A percentile compares a stretch with the other conserved stretches of the same genome.
Conservation (phyloP, 2,113 vertebrate genomes). For the Crotalus helleri region DNA sequence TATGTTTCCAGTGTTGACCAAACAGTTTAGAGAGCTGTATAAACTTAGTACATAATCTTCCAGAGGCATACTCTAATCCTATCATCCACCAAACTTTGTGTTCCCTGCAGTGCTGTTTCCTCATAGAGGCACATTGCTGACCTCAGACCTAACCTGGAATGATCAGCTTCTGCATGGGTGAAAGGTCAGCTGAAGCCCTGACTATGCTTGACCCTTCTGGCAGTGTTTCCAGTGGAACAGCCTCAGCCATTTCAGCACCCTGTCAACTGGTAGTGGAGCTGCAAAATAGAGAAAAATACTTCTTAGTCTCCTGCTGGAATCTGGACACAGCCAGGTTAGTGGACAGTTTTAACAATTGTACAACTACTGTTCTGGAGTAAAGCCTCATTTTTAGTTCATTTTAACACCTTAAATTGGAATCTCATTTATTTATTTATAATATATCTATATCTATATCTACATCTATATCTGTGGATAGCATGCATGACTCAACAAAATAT, state of each 20-base stretch:
- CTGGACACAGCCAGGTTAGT: neutral
- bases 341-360: neutral
- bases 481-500: neutral
- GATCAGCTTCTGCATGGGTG: slow-evolving; percentile 28
- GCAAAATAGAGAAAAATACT: neutral
- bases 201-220: slow-evolving; percentile 25
- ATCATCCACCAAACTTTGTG: neutral
- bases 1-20: neutral
- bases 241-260: slow-evolving; percentile 40
- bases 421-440: neutral
- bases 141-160: slow-evolving; percentile 37
- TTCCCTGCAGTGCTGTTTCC: slow-evolving; percentile 23
- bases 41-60: neutral
- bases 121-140: slow-evolving; percentile 23
- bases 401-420: neutral
- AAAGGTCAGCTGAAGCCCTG: slow-evolving; percentile 42
- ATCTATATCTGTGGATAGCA: neutral
- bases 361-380: neutral
- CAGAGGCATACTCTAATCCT: slow-evolving; percentile 12
- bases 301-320: neutral
- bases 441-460: neutral
- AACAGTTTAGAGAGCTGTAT: neutral
- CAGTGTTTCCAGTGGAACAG: slow-evolving; percentile 35
- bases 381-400: neutral
- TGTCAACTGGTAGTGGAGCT: neutral